These are phyloP conservation scores for Rattus rattus DNA, from an alignment of 2,113 vertebrate genomes.

Conservation along the genomic window DNA sequence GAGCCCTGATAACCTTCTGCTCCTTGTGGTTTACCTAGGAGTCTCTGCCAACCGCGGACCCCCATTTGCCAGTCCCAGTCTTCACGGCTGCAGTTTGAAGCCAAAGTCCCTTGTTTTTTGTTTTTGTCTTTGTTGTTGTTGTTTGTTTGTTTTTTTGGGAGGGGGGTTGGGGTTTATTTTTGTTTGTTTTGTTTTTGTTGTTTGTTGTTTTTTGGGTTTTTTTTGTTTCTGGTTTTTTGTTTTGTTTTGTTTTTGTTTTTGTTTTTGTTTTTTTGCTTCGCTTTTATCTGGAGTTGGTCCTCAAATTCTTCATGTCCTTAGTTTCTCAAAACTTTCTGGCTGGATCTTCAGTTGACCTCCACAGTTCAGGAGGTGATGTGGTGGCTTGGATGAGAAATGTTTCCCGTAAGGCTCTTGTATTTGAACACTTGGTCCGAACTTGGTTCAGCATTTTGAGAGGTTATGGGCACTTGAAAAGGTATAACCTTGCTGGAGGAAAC, in stretches of 20 bases:
- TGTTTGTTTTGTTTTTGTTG: too few species aligned
- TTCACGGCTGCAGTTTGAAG: neutral
- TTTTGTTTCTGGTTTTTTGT: too few species aligned
- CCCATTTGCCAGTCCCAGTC: neutral
- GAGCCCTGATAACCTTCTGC: neutral
- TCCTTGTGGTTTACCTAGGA: neutral
- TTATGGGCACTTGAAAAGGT: neutral
- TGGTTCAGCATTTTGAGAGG: neutral
- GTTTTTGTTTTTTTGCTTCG: too few species aligned
- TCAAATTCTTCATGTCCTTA: neutral
- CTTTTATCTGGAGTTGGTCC: neutral
- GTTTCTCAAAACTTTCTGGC: neutral
- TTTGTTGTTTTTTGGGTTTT: too few species aligned
- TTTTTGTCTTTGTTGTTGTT: too few species aligned
- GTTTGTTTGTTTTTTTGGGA: too few species aligned
- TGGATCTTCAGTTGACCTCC: neutral
- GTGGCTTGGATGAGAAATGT: neutral
- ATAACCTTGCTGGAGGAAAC: neutral
- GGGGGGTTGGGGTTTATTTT: too few species aligned
- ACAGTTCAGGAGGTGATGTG: neutral
- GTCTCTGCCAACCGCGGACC: neutral
- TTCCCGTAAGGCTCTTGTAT: neutral
- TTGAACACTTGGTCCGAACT: neutral
- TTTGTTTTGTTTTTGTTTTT: too few species aligned
- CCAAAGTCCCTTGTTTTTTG: neutral